phyloP scores from a whole-genome alignment of 2,797 vertebrate genomes.

The Arctocebus calabarensis region DNA sequence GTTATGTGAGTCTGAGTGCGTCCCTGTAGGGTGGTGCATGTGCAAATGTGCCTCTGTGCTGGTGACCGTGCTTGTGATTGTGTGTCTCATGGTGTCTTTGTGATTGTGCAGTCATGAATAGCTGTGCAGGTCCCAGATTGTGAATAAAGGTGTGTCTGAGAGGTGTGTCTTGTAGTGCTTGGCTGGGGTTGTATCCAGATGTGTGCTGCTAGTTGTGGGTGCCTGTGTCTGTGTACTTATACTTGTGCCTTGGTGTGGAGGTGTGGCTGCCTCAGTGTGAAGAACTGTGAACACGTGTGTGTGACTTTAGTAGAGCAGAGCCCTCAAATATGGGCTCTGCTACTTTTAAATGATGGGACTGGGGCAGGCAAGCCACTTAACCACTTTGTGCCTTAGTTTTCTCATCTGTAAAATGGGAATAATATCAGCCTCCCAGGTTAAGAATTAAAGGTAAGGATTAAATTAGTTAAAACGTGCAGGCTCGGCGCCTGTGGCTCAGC shows the following conservation, averaged over 20 bases:
- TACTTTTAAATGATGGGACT: neutral
- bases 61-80: neutral
- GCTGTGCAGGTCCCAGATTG: neutral
- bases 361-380: neutral
- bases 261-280: neutral
- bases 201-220: neutral
- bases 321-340: neutral
- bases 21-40: neutral
- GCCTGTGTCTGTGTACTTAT: neutral
- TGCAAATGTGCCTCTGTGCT: neutral
- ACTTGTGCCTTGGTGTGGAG: fast-evolving
- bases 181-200: neutral
- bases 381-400: neutral
- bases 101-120: fast-evolving
- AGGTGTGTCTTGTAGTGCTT: fast-evolving
- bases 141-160: fast-evolving
- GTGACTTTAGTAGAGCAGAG: neutral
- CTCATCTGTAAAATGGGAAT: neutral
- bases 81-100: neutral
- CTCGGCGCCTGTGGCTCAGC: too few species aligned
- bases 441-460: neutral
- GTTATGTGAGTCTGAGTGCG: neutral
- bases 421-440: neutral
- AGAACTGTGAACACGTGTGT: fast-evolving
- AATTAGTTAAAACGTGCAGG: too few species aligned